phyloP scores from a whole-genome alignment of 2,888 invertebrate genomes.

The Cabera pusaria region DNA sequence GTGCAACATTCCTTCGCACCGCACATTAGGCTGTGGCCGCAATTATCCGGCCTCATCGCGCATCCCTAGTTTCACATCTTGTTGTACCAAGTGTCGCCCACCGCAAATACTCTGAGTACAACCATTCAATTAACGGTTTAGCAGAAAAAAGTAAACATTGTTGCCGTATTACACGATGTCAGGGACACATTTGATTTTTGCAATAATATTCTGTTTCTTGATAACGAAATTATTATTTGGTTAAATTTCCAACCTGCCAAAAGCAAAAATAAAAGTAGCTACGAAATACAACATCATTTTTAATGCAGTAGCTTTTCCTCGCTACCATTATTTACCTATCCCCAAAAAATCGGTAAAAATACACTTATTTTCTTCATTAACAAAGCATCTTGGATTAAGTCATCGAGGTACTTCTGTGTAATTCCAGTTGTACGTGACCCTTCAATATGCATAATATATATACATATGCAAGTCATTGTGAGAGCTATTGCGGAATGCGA shows the following conservation, averaged over 20 bases:
- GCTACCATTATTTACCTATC: too few species aligned
- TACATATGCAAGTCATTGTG: constrained; percentile 38
- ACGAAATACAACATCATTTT: too few species aligned
- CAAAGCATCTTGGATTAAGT: constrained; percentile 4
- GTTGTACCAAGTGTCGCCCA: constrained; percentile 32
- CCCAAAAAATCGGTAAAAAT: too few species aligned
- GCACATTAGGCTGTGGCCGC: constrained; percentile 65
- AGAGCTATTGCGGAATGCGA: constrained; percentile 43
- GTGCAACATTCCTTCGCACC: constrained; percentile 68
- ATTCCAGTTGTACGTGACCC: constrained; percentile 31
- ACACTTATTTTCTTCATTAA: too few species aligned
- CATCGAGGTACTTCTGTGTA: constrained; percentile 8
- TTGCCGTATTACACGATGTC: neutral
- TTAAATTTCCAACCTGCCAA: too few species aligned
- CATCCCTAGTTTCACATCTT: constrained; percentile 33
- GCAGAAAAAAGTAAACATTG: constrained; percentile 1
- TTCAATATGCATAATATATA: too few species aligned
- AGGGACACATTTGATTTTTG: too few species aligned
- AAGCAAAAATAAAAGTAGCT: too few species aligned
- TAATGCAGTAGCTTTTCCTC: too few species aligned
- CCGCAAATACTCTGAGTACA: constrained; percentile 16
- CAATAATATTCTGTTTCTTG: too few species aligned
- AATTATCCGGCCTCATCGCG: constrained; percentile 54
- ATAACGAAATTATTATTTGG: too few species aligned
- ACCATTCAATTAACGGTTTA: constrained; percentile 17